These are phyloP conservation scores for Penaeus japonicus DNA, from an alignment of 1,140 invertebrate species.

Conservation along the genomic window DNA sequence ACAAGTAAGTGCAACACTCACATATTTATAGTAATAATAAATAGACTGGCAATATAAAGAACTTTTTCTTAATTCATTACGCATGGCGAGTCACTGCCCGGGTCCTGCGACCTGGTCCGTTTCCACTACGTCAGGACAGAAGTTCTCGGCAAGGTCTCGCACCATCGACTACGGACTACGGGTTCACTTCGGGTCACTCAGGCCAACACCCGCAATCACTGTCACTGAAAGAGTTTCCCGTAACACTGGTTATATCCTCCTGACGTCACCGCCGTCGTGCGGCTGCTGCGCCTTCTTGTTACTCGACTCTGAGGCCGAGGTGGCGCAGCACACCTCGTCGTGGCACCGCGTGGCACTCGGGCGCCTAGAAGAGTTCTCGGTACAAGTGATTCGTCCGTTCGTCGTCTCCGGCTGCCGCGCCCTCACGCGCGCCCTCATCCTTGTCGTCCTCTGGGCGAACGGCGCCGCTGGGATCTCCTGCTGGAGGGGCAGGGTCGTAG, in stretches of 20 bases:
- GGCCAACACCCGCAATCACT: too few relatives aligned
- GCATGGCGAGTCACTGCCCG: slow-evolving; percentile 20
- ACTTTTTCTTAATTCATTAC: slow-evolving; percentile 17
- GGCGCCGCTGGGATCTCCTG: background rate
- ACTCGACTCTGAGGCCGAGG: too few relatives aligned
- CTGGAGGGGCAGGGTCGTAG: background rate
- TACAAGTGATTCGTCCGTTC: background rate
- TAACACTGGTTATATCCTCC: too few relatives aligned
- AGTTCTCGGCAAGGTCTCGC: background rate
- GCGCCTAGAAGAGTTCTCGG: slow-evolving; percentile 36
- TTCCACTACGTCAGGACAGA: background rate
- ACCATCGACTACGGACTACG: too few relatives aligned
- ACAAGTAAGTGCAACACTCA: slow-evolving; percentile 26
- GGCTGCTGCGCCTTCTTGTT: too few relatives aligned
- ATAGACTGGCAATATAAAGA: slow-evolving; percentile 51
- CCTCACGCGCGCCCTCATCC: background rate
- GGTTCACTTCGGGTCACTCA: too few relatives aligned
- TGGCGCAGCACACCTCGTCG: too few relatives aligned
- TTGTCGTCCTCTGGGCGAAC: background rate
- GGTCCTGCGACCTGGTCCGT: background rate
- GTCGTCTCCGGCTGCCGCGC: background rate
- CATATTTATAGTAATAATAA: slow-evolving; percentile 33
- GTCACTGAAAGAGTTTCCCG: too few relatives aligned
- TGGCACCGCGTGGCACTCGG: too few relatives aligned
- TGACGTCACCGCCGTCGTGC: too few relatives aligned